A percentile compares a stretch with the other conserved stretches of the same genome.
Evolutionary conservation across 2,113 vertebrate genomes (phyloP).

Genomic region (Glaucidium brasilianum): DNA sequence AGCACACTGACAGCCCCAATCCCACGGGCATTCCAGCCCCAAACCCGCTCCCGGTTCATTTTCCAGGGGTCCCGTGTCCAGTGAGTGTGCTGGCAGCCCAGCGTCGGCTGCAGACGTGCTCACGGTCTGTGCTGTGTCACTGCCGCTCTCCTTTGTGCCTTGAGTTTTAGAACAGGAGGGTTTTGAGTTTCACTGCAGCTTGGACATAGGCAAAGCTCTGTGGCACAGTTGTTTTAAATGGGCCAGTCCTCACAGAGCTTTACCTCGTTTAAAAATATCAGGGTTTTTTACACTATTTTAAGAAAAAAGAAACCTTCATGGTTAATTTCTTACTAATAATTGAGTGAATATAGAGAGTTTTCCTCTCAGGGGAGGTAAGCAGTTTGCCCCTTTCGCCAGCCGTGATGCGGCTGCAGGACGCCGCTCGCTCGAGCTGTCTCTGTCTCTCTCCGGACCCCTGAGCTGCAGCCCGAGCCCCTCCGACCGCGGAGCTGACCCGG

Average conservation of each 20-base stretch:
- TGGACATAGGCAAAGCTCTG: background rate
- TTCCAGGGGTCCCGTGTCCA: background rate
- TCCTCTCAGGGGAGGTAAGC: background rate
- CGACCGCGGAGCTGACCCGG: background rate
- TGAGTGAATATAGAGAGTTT: background rate
- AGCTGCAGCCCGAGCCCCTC: background rate
- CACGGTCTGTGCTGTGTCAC: background rate
- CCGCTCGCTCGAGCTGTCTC: background rate
- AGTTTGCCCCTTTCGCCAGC: background rate
- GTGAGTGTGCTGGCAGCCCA: background rate
- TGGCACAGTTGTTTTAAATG: background rate
- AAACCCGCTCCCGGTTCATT: background rate
- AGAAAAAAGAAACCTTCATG: background rate
- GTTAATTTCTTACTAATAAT: background rate
- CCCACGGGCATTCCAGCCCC: background rate
- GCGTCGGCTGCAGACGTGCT: accelerated
- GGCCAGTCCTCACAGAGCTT: background rate
- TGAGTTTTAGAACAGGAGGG: background rate
- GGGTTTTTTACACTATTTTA: background rate
- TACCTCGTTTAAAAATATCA: background rate
- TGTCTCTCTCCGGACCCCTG: background rate
- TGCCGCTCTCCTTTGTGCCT: background rate
- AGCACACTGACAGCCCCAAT: background rate
- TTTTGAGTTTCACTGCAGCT: background rate
- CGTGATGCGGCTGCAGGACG: background rate